Evolutionary conservation across 1,140 invertebrate species (phyloP).

Genomic region (Drosophila funebris): DNA sequence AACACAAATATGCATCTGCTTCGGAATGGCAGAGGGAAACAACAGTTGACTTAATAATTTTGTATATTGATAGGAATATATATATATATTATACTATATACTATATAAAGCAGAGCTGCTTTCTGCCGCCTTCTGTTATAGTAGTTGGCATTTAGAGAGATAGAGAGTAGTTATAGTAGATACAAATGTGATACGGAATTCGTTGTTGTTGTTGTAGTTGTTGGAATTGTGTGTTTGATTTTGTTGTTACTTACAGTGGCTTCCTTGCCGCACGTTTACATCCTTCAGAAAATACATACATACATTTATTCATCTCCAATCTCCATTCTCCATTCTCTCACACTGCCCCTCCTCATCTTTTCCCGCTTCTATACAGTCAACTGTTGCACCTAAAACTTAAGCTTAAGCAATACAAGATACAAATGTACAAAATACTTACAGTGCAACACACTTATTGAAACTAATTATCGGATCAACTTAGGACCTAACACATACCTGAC

Average conservation of each 20-base stretch:
- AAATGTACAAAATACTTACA: slow-evolving; percentile 56
- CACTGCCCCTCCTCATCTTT: slow-evolving; percentile 2
- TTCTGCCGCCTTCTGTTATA: slow-evolving; percentile 20
- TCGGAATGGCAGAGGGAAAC: slow-evolving; percentile 48
- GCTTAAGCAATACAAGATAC: slow-evolving; percentile 45
- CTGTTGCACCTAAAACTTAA: slow-evolving; percentile 70
- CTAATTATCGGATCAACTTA: slow-evolving; percentile 75
- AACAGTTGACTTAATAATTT: slow-evolving; percentile 75
- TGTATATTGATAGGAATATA: slow-evolving; percentile 23
- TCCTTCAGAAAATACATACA: slow-evolving; percentile 28
- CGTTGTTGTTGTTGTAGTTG: slow-evolving; percentile 49
- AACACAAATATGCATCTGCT: slow-evolving; percentile 28
- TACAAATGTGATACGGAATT: slow-evolving; percentile 64
- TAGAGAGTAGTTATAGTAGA: slow-evolving; percentile 65
- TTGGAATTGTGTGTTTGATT: slow-evolving; percentile 37
- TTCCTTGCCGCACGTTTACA: slow-evolving; percentile 70
- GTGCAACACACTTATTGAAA: slow-evolving; percentile 46
- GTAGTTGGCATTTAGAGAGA: slow-evolving; percentile 66
- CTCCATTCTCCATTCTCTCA: slow-evolving; percentile 33
- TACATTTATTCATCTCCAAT: slow-evolving; percentile 5
- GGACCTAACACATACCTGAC: slow-evolving; percentile 64
- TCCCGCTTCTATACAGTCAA: slow-evolving; percentile 39
- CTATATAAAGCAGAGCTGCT: slow-evolving; percentile 29
- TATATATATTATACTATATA: slow-evolving; percentile 27
- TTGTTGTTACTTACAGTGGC: slow-evolving; percentile 73